A percentile compares a stretch with the other conserved stretches of the same genome.
phyloP scores from a whole-genome alignment of 2,888 invertebrate species.

The Cheilosia vulpina region DNA sequence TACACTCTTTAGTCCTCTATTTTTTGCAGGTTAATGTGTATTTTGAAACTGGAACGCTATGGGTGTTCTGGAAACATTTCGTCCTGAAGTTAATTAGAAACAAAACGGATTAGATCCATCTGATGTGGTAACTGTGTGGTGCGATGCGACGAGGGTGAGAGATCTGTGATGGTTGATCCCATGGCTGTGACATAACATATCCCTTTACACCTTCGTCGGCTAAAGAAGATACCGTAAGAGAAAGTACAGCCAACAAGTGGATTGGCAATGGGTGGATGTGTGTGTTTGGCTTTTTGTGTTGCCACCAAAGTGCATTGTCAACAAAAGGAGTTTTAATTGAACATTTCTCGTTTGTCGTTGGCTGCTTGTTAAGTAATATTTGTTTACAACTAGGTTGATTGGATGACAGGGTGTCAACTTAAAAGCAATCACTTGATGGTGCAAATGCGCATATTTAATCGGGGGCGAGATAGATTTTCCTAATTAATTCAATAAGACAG shows the following conservation, averaged over 20 bases:
- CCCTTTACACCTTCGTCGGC: constrained; percentile 33
- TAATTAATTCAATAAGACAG: neutral
- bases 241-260: constrained; percentile 23
- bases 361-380: constrained; percentile 36
- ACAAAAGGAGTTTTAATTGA: constrained; percentile 64
- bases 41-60: constrained; percentile 6
- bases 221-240: constrained; percentile 13
- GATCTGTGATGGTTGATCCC: constrained; percentile 44
- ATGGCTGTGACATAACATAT: constrained; percentile 47
- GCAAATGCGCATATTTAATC: neutral
- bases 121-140: constrained; percentile 40
- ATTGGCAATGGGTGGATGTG: neutral
- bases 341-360: constrained; percentile 47
- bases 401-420: constrained; percentile 50
- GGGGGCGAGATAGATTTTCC: neutral
- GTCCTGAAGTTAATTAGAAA: constrained; percentile 61
- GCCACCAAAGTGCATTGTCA: constrained; percentile 42
- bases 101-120: constrained; percentile 62
- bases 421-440: constrained; percentile 33
- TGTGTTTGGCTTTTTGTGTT: constrained; percentile 31
- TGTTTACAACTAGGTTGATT: constrained; percentile 26
- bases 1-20: constrained; percentile 8
- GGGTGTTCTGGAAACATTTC: neutral
- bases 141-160: neutral
- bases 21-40: constrained; percentile 6